Percentiles rank a stretch among this genome's conserved stretches.
phyloP scores from a whole-genome alignment of 1,140 invertebrate species.

The Globodera rostochiensis region DNA sequence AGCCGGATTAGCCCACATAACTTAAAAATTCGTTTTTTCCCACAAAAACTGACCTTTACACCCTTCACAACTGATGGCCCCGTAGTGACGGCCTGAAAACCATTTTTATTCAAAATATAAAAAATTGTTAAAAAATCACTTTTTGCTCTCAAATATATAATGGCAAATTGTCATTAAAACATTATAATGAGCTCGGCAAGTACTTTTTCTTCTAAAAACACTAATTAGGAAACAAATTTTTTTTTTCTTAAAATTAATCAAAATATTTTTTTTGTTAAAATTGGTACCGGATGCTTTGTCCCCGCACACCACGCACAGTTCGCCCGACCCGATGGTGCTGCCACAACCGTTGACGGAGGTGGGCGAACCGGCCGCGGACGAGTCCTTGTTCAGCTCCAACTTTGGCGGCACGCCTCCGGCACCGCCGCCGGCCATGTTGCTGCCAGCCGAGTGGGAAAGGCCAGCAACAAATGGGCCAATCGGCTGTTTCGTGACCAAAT shows the following conservation, averaged over 20 bases:
- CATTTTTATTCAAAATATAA: slow-evolving; percentile 6
- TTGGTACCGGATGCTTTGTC: slow-evolving; percentile 43
- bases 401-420: not conserved
- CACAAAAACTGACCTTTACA: slow-evolving; percentile 75
- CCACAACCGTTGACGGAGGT: slow-evolving; percentile 10
- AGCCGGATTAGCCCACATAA: not conserved
- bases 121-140: not conserved
- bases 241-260: too few relatives aligned
- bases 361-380: not conserved
- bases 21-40: not conserved
- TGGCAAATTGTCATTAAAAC: too few relatives aligned
- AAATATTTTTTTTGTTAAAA: too few relatives aligned
- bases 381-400: not conserved
- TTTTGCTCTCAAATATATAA: too few relatives aligned
- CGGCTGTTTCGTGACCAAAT: not conserved
- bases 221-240: too few relatives aligned
- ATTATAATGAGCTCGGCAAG: too few relatives aligned
- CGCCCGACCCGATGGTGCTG: slow-evolving; percentile 19
- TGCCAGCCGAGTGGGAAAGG: not conserved
- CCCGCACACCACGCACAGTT: slow-evolving; percentile 45
- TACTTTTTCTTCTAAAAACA: too few relatives aligned
- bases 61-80: slow-evolving; percentile 71
- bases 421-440: not conserved
- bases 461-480: not conserved
- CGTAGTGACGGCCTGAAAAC: slow-evolving; percentile 50